These are phyloP conservation scores for Cryptoleucopteryx plumbea DNA, from an alignment of 2,113 vertebrate genomes.

Conservation along the genomic window DNA sequence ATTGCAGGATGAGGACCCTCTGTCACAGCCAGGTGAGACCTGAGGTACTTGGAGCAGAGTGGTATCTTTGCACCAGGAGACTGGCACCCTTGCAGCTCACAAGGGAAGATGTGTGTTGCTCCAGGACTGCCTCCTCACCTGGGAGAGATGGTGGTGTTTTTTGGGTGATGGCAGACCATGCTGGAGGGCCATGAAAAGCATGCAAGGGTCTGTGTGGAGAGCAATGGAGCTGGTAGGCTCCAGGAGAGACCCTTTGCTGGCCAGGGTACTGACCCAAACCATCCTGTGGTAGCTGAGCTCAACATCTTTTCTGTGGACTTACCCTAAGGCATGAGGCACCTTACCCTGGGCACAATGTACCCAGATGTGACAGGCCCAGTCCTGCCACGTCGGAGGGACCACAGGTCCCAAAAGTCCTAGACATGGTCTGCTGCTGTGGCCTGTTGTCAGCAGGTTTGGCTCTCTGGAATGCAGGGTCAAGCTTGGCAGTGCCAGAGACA, in stretches of 20 bases:
- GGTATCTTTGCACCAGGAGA: neutral
- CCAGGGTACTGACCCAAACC: neutral
- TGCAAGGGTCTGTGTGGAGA: neutral
- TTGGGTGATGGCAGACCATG: neutral
- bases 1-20: neutral
- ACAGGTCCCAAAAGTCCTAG: neutral
- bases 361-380: neutral
- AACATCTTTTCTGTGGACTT: neutral
- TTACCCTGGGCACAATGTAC: neutral
- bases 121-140: neutral
- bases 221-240: rapidly evolving
- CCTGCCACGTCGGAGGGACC: neutral
- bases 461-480: neutral
- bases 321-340: neutral
- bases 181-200: neutral
- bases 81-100: neutral
- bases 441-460: neutral
- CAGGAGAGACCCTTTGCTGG: neutral
- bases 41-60: neutral
- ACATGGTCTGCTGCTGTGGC: neutral
- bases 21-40: neutral
- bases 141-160: neutral
- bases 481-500: neutral
- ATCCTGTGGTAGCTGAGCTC: neutral
- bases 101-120: neutral